phyloP scores from a whole-genome alignment of 2,888 invertebrate genomes.

The Andrena marginata region DNA sequence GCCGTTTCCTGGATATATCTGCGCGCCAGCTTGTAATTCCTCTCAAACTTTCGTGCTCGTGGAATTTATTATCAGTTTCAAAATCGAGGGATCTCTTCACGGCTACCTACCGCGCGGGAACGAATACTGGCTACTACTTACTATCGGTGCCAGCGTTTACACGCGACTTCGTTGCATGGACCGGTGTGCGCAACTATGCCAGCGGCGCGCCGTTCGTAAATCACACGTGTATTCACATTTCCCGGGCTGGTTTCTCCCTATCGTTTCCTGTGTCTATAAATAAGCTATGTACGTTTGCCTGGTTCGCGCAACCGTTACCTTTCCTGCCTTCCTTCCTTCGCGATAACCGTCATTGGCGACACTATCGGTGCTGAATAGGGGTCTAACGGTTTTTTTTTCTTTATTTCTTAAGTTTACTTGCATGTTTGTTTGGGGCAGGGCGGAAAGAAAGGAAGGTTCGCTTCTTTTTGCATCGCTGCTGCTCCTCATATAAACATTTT shows the following conservation, averaged over 20 bases:
- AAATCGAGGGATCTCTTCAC: not conserved
- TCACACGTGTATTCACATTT: not conserved
- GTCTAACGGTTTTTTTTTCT: too few relatives aligned
- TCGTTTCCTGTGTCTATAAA: slow-evolving; percentile 4
- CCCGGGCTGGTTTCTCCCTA: not conserved
- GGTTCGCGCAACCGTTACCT: not conserved
- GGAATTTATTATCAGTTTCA: slow-evolving; percentile 25
- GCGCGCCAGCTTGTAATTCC: not conserved
- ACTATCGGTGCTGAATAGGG: too few relatives aligned
- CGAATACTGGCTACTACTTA: not conserved
- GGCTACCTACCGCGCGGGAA: not conserved
- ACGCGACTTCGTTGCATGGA: not conserved
- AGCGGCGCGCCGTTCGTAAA: too few relatives aligned
- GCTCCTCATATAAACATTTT: not conserved
- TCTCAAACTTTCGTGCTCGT: not conserved
- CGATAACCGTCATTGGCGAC: too few relatives aligned
- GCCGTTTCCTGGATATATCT: slow-evolving; percentile 42
- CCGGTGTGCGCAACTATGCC: too few relatives aligned
- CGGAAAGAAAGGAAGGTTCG: too few relatives aligned
- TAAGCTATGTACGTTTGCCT: not conserved
- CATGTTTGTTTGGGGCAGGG: too few relatives aligned
- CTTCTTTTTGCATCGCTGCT: not conserved
- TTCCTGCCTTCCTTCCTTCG: not conserved
- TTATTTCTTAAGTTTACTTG: too few relatives aligned
- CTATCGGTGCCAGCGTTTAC: not conserved